Percentiles rank a stretch among this genome's conserved stretches.
Evolutionary conservation across 2,888 invertebrate species (phyloP).

Genomic region (Drosophila aldrichi): DNA sequence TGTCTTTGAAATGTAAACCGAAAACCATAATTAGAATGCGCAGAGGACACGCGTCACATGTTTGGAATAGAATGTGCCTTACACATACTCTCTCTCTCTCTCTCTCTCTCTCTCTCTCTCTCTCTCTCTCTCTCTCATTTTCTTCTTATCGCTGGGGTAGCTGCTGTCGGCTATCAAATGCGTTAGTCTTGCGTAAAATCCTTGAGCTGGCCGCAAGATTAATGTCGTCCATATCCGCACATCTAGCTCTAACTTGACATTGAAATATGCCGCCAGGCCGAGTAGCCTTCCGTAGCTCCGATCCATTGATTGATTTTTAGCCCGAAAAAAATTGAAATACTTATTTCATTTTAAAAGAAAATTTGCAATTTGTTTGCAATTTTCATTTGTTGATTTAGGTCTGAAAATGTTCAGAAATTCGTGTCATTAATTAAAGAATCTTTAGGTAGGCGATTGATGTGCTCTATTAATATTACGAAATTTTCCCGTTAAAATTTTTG

Average conservation of each 20-base stretch:
- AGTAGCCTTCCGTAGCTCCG: not conserved
- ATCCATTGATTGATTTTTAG: constrained; percentile 61
- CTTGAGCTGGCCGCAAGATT: constrained; percentile 61
- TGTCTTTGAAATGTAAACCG: constrained; percentile 47
- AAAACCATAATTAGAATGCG: constrained; percentile 64
- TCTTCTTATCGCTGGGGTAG: constrained; percentile 30
- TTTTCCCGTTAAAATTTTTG: constrained; percentile 6
- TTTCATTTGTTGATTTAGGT: constrained; percentile 73
- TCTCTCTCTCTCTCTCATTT: not conserved
- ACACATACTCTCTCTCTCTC: not conserved
- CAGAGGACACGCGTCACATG: constrained; percentile 64
- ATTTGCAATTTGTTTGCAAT: constrained; percentile 70
- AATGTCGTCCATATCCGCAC: constrained; percentile 55
- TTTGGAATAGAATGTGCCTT: constrained; percentile 25
- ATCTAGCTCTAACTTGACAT: constrained; percentile 60
- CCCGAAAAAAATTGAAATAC: constrained; percentile 17
- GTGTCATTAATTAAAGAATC: constrained; percentile 27
- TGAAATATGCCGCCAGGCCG: constrained; percentile 54
- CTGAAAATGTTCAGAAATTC: constrained; percentile 6
- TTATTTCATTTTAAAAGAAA: constrained; percentile 28
- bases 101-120: not conserved
- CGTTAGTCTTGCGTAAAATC: constrained; percentile 63
- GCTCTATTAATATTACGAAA: constrained; percentile 7
- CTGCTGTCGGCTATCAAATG: constrained; percentile 44
- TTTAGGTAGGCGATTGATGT: constrained; percentile 13